phyloP scores from a whole-genome alignment of 2,888 invertebrate genomes.

The Pecten maximus region DNA sequence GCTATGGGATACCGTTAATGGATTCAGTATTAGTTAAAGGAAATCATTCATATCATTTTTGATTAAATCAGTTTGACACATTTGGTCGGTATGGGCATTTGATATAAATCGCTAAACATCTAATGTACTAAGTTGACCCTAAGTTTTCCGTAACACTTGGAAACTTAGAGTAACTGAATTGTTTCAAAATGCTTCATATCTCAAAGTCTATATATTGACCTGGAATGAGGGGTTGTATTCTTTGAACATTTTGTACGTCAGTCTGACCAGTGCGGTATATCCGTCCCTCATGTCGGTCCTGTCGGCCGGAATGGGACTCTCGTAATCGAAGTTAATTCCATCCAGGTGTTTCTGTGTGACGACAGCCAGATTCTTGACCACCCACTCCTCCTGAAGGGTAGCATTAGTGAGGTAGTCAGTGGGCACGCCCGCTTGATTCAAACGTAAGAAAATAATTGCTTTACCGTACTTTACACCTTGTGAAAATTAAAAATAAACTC shows the following conservation, averaged over 20 bases:
- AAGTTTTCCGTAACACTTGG: no score
- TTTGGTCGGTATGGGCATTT: no score
- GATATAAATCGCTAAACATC: no score
- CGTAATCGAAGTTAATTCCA: conserved; percentile 82
- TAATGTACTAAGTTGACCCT: no score
- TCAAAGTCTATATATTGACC: conserved; percentile 63
- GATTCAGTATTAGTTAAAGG: no score
- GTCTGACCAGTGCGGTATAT: conserved; percentile 76
- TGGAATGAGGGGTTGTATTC: conserved; percentile 70
- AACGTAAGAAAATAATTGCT: not conserved
- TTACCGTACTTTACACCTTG: no score
- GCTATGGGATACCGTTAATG: no score
- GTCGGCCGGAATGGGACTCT: conserved; percentile 74
- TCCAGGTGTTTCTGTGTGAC: conserved; percentile 76
- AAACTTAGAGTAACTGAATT: no score
- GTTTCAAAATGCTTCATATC: no score
- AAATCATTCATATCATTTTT: no score
- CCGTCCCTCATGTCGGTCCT: conserved; percentile 67
- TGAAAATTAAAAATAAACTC: no score
- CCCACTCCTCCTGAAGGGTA: conserved; percentile 71
- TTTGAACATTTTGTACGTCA: conserved; percentile 74
- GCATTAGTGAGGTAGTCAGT: conserved; percentile 65
- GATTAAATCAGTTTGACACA: no score
- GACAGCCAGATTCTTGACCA: conserved; percentile 66
- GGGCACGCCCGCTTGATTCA: conserved; percentile 62